Percentiles rank a stretch among this genome's conserved stretches.
These are phyloP conservation scores for Metopolophium dirhodum DNA, from an alignment of 1,140 invertebrate genomes.

Conservation along the genomic window DNA sequence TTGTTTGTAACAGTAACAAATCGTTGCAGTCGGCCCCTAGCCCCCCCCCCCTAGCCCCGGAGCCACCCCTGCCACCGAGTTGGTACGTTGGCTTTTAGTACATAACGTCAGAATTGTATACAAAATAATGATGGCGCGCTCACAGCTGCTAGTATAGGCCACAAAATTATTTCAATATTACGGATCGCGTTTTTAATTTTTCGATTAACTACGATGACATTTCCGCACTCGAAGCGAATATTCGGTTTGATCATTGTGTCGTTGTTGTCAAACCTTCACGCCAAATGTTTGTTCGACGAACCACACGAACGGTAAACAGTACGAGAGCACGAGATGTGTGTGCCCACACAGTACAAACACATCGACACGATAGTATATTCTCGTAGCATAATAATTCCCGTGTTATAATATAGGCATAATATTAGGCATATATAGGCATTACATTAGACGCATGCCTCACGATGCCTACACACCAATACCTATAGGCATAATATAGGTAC, in stretches of 20 bases:
- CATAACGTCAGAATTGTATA: neutral
- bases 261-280: neutral
- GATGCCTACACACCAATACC: too few species aligned
- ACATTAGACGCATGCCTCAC: too few species aligned
- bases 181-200: neutral
- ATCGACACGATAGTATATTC: neutral
- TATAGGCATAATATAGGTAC: neutral
- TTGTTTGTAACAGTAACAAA: too few species aligned
- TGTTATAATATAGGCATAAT: neutral
- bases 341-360: neutral
- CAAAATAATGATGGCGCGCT: neutral
- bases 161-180: neutral
- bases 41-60: too few species aligned
- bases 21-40: too few species aligned
- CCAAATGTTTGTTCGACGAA: constrained; percentile 3
- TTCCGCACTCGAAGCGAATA: neutral
- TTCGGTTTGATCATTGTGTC: neutral
- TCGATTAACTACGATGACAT: neutral
- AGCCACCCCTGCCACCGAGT: too few species aligned
- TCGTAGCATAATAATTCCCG: neutral
- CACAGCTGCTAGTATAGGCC: too few species aligned
- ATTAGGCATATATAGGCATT: too few species aligned
- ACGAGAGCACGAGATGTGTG: neutral
- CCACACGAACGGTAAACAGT: neutral
- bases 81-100: too few species aligned